Conservation (phyloP, 2,888 invertebrate species). For the Keiferia lycopersicella region DNA sequence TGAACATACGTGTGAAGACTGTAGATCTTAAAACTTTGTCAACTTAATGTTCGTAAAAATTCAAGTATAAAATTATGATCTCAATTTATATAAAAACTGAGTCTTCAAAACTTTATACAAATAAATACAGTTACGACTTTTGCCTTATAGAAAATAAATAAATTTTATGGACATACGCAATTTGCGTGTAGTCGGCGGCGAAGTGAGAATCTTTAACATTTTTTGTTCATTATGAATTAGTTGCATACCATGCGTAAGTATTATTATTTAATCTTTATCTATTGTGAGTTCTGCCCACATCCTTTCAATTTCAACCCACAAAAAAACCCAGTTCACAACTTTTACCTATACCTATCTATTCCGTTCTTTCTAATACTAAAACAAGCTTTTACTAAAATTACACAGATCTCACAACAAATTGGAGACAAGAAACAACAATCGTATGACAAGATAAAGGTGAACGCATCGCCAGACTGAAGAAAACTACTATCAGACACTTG, state of each 20-base stretch:
- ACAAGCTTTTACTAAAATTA: constrained; percentile 7
- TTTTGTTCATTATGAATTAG: no score
- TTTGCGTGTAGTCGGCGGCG: neutral
- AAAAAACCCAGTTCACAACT: neutral
- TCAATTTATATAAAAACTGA: neutral
- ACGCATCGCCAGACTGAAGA: constrained; percentile 13
- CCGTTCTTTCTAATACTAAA: neutral
- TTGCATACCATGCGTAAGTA: neutral
- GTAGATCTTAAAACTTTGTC: no score
- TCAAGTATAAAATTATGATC: neutral
- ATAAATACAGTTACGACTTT: constrained; percentile 6
- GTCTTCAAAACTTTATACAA: constrained; percentile 1
- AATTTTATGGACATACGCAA: neutral
- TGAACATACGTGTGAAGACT: no score
- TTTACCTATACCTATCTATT: neutral
- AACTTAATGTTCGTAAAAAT: neutral
- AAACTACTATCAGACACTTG: constrained; percentile 9
- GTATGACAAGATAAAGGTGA: neutral
- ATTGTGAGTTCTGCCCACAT: constrained; percentile 6
- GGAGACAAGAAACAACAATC: constrained; percentile 12
- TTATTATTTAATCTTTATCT: neutral
- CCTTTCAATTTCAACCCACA: neutral
- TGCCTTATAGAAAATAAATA: neutral
- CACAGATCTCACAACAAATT: constrained; percentile 9
- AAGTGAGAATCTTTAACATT: neutral